Conservation (phyloP, 2,113 vertebrate genomes). For the Craseonycteris thonglongyai region DNA sequence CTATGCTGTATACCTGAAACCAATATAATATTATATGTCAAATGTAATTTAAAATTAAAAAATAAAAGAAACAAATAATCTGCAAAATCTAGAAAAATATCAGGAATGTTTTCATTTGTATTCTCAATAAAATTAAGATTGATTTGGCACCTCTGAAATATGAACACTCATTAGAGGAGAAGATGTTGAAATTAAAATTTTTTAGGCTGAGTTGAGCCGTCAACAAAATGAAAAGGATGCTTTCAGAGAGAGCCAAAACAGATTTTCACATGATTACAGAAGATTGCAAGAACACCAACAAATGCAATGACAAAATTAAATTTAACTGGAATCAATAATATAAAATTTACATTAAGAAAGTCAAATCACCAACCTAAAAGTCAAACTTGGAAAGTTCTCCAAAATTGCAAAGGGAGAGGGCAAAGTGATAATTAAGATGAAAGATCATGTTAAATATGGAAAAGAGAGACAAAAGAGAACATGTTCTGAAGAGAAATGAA, state of each 20-base stretch:
- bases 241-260: background rate
- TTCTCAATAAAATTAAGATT: background rate
- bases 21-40: too few relatives aligned
- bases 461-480: background rate
- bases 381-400: background rate
- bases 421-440: background rate
- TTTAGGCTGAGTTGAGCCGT: background rate
- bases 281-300: background rate
- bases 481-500: background rate
- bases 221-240: background rate
- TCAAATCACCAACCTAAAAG: background rate
- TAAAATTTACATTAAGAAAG: background rate
- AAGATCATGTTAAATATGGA: background rate
- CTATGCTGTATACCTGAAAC: too few relatives aligned
- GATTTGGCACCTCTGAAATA: background rate
- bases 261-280: background rate
- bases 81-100: background rate
- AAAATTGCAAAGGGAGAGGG: background rate
- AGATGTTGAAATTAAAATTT: background rate
- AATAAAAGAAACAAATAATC: too few relatives aligned
- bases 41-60: too few relatives aligned
- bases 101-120: background rate
- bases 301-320: background rate
- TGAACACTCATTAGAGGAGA: background rate
- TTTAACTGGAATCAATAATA: background rate